Conservation (phyloP, 2,797 vertebrate species). For the Tenualosa thibaudeaui region DNA sequence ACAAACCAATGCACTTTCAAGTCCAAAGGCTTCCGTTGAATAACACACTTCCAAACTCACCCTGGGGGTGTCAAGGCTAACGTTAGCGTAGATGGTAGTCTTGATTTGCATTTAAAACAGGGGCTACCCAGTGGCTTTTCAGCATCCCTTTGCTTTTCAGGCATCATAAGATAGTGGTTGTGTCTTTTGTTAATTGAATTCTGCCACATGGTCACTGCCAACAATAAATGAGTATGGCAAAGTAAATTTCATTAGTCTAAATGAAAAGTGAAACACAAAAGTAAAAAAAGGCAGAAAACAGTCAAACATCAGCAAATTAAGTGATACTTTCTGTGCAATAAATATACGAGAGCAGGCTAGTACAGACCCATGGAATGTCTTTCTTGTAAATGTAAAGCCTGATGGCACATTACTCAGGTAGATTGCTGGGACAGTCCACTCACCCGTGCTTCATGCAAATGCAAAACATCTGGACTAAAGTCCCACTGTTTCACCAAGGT, state of each 20-base stretch:
- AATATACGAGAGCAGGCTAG: neutral
- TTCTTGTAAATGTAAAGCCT: neutral
- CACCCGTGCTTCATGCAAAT: neutral
- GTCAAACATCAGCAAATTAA: neutral
- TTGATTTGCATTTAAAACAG: neutral
- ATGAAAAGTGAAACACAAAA: neutral
- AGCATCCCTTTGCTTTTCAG: neutral
- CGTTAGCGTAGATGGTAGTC: neutral
- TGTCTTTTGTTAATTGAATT: conserved; percentile 13
- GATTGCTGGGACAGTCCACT: neutral
- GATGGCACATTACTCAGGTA: neutral
- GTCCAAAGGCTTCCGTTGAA: conserved; percentile 3
- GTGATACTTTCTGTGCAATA: neutral
- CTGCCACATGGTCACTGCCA: neutral
- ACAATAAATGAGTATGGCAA: neutral
- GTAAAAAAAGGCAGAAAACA: neutral
- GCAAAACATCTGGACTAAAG: neutral
- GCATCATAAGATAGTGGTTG: neutral
- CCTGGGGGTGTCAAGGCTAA: neutral
- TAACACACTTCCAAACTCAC: neutral
- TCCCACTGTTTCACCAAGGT: neutral
- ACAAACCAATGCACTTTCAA: neutral
- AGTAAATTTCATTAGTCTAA: neutral
- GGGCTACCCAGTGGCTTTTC: neutral
- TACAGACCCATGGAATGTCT: neutral